These are phyloP conservation scores for Peucedramus taeniatus DNA, from an alignment of 2,113 vertebrate species.

Conservation along the genomic window DNA sequence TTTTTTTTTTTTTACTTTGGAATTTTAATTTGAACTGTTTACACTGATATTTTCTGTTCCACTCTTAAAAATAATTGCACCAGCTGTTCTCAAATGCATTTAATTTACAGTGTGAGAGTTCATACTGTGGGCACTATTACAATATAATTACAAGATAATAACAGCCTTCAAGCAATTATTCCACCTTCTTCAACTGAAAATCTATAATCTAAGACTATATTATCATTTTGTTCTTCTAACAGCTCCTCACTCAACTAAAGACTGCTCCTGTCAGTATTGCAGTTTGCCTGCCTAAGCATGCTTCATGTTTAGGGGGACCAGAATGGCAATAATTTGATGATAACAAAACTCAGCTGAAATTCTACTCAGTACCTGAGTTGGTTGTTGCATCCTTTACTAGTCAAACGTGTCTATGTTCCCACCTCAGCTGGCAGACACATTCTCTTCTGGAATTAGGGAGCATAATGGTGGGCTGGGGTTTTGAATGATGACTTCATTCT, in stretches of 20 bases:
- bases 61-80: not conserved
- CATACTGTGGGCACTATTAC: not conserved
- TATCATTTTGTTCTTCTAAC: not conserved
- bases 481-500: not conserved
- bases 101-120: not conserved
- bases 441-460: not conserved
- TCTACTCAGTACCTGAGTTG: not conserved
- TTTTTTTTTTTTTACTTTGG: not conserved
- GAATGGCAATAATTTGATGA: not conserved
- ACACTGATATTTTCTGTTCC: not conserved
- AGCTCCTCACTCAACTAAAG: not conserved
- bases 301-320: not conserved
- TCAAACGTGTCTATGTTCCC: not conserved
- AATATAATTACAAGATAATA: slow-evolving; percentile 24
- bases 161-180: not conserved
- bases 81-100: not conserved
- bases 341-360: not conserved
- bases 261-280: not conserved
- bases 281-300: not conserved
- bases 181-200: not conserved
- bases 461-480: not conserved
- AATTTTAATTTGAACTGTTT: not conserved
- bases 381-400: not conserved
- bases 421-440: not conserved
- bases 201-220: not conserved